Evolutionary conservation across 2,888 invertebrate genomes (phyloP).

Genomic region (Nymphalis c-album): DNA sequence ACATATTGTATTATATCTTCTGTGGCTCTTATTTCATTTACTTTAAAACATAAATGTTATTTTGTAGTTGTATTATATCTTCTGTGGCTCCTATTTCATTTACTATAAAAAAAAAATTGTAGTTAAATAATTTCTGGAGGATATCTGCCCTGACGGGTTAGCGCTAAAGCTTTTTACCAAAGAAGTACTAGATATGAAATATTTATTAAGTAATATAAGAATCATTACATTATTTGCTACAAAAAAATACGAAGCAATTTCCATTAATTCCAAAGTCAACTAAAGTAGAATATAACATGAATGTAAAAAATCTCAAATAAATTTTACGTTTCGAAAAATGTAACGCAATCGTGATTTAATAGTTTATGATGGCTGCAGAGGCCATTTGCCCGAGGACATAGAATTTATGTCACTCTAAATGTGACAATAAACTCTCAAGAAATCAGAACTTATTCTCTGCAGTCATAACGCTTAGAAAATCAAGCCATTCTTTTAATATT

Average conservation of each 20-base stretch:
- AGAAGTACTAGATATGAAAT: too few relatives aligned
- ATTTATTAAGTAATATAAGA: too few relatives aligned
- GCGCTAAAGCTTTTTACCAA: too few relatives aligned
- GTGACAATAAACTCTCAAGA: constrained; percentile 54
- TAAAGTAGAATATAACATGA: constrained; percentile 7
- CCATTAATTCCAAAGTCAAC: background rate
- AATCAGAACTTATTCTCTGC: constrained; percentile 45
- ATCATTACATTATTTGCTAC: background rate
- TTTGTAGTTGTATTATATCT: too few relatives aligned
- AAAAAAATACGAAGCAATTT: background rate
- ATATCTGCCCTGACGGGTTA: too few relatives aligned
- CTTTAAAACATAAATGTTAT: too few relatives aligned
- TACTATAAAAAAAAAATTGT: too few relatives aligned
- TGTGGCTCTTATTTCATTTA: too few relatives aligned
- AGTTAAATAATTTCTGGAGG: too few relatives aligned
- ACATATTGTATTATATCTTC: too few relatives aligned
- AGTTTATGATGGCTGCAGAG: constrained; percentile 59
- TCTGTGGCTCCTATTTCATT: too few relatives aligned
- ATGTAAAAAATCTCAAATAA: constrained; percentile 21
- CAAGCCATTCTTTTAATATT: constrained; percentile 31
- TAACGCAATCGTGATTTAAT: constrained; percentile 61
- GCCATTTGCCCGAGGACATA: constrained; percentile 57
- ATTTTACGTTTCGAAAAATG: constrained; percentile 28
- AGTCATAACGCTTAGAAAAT: constrained; percentile 44
- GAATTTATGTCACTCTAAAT: constrained; percentile 53